Base-by-base conservation (phyloP, 2,888 invertebrate genomes). In the Cataglyphis livida region DNA sequence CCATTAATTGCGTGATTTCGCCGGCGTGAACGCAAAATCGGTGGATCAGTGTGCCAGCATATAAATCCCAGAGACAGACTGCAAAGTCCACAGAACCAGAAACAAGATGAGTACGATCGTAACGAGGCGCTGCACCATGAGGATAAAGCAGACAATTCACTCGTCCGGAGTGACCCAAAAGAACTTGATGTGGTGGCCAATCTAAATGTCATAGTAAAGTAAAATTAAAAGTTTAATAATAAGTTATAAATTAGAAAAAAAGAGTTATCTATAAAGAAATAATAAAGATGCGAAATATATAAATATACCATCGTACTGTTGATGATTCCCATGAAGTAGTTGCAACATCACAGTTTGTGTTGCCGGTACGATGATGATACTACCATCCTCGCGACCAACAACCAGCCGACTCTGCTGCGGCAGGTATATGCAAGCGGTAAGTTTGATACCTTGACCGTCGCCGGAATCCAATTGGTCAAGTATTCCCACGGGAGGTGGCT, bases 51-150 rank as follows among this genome's bases (percentile, higher is more conserved):
- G 97, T 96, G 3, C 99, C 99, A 48, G 97, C 97, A 93, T 98
- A 98, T 88, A 99, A 95, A 93, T 99, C 99, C 99, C 99, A 99
- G 0, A 99, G 95, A 90, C 98, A 98, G 3, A 99, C 99, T 0
- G 99, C 98, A 95, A 99, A 99, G 95, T 99, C 99, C 15, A 99
- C 98, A 0, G 99, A 99, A 0, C 99, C 99, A 0, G 99, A 99
- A 0, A 99, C 97, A n/a, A 99, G 95, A 93, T 98, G 97, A 0
- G 97, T 96, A 88, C 97, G 97, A 93, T 98, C 98, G 93, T 98
- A 99, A 93, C 99, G 97, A 3, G 96, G 96, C 92, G 98, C 98
- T 9, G 98, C 97, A 91, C 99, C 97, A 91, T 99, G 98, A 0
- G 99, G 99, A 93, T 99, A 99, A 0, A 99, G 95, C 1, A 99